Base-by-base conservation (phyloP, 2,113 vertebrate species). In the Chauna torquata region DNA sequence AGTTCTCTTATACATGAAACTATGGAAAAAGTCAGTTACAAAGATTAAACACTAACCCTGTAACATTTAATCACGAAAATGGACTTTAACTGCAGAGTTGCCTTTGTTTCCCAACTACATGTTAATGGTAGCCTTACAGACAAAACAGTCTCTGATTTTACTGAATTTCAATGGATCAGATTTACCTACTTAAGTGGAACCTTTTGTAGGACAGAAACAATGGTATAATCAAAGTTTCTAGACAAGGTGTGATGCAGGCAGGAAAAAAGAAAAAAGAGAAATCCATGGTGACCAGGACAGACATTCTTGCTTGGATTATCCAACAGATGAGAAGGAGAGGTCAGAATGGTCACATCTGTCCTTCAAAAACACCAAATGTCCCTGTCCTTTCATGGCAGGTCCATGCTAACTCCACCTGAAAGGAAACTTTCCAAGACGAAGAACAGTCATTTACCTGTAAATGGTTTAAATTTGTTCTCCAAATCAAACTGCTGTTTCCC, bases 401-500 rank as follows among this genome's bases (percentile, higher is more conserved):
- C 52, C 22, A 34, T 3, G 0, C 16, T 38, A 52, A 47, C 24
- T 30, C 36, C 57, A 58, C 28, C 34, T 13, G 22, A 50, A 44
- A 44, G 18, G 23, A 42, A 88, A 58, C 32, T 47, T 76, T 23
- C 58, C 55, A 17, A 55, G 28, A 28, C 20, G 16, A 61, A 81
- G 3, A 78, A 28, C 7, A 40, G 38, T 50, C 7, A 3, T 86
- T 20, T 98, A 98, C 99, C 99, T 98, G 98, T 99, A 96, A 99
- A 99, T 27, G 99, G 99, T 92, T 99, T 99, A 95, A 99, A 99
- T 75, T 99, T 99, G 93, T 99, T 99, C 97, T 99, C 99, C 97
- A 99, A 97, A 94, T 99, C 99, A 97, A 99, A 99, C 72, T 99
- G 99, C 97, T 99, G 99, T 76, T 99, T 99, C 61, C 99, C 99